phyloP scores from a whole-genome alignment of 1,140 invertebrate genomes.

The Homalodisca vitripennis region DNA sequence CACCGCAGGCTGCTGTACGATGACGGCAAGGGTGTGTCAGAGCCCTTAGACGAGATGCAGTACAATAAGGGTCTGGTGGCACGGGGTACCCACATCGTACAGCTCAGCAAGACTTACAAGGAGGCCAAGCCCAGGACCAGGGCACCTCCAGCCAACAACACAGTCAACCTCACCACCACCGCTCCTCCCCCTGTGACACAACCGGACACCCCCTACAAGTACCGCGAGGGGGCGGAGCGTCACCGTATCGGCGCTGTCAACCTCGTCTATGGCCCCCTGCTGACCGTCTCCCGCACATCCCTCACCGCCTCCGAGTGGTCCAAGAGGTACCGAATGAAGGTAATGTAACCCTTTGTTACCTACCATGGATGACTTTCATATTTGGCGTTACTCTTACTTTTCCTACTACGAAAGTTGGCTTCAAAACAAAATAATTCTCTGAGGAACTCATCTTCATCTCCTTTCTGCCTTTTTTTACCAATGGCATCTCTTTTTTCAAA shows the following conservation, averaged over 20 bases:
- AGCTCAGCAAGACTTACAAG: conserved; percentile 33
- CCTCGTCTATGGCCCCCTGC: conserved; percentile 50
- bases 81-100: conserved; percentile 40
- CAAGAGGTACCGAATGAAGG: conserved; percentile 47
- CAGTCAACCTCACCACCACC: not conserved
- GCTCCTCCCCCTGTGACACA: not conserved
- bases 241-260: conserved; percentile 40
- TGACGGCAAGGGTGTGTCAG: conserved; percentile 60
- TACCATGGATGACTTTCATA: no score
- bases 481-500: no score
- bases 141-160: not conserved
- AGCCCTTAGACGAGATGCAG: conserved; percentile 59
- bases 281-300: conserved; percentile 48
- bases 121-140: no score
- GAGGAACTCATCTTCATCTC: no score
- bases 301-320: conserved; percentile 49
- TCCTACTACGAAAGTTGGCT: no score
- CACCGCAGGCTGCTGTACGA: conserved; percentile 51
- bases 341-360: no score
- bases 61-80: conserved; percentile 40
- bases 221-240: not conserved
- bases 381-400: no score
- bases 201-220: conserved; percentile 7
- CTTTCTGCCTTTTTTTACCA: no score
- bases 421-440: no score